Evolutionary conservation across 2,888 invertebrate genomes (phyloP).

Genomic region (Trilocha varians): DNA sequence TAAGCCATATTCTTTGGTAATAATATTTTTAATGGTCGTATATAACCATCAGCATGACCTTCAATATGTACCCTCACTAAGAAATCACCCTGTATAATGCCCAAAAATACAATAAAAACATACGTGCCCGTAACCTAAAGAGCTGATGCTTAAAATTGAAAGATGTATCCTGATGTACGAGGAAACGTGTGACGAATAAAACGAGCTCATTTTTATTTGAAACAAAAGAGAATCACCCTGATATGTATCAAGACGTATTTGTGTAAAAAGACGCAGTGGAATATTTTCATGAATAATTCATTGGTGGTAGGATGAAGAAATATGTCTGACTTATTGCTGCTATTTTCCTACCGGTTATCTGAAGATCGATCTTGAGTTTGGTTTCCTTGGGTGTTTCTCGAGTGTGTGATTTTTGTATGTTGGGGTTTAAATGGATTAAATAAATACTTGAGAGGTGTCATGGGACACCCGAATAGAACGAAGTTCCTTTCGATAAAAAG

Average conservation of each 20-base stretch:
- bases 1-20: too few relatives aligned
- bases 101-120: background rate
- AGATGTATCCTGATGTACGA: background rate
- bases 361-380: too few relatives aligned
- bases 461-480: too few relatives aligned
- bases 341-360: conserved; percentile 22
- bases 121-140: background rate
- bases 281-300: conserved; percentile 44
- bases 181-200: background rate
- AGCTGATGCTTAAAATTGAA: background rate
- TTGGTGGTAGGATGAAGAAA: conserved; percentile 31
- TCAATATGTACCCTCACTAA: too few relatives aligned
- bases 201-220: background rate
- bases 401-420: too few relatives aligned
- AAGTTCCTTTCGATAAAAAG: too few relatives aligned
- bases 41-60: too few relatives aligned
- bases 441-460: too few relatives aligned
- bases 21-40: too few relatives aligned
- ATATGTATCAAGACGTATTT: conserved; percentile 30
- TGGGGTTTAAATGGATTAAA: too few relatives aligned
- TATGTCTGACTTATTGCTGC: conserved; percentile 25
- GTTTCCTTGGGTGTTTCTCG: too few relatives aligned
- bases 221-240: conserved; percentile 18
- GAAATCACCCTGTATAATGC: too few relatives aligned
- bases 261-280: conserved; percentile 24